Percentiles rank a stretch among this genome's conserved stretches.
Evolutionary conservation across 2,113 vertebrate species (phyloP).

Genomic region (Rhinolophus sinicus): DNA sequence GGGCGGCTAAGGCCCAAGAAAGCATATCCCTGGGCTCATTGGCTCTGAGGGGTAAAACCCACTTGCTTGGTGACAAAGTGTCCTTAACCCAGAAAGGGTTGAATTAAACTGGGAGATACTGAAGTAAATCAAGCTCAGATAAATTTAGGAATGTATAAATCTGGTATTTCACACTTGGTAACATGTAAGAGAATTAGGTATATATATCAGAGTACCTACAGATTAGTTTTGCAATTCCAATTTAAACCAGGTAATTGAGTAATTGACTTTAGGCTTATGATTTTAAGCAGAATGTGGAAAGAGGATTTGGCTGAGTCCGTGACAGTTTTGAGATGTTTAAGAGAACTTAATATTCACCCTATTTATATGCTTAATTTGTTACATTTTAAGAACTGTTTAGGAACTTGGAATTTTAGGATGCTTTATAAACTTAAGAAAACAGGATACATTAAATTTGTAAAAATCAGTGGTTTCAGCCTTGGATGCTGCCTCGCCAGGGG

Average conservation of each 20-base stretch:
- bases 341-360: not conserved
- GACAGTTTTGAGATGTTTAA: not conserved
- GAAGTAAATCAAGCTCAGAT: not conserved
- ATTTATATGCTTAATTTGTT: not conserved
- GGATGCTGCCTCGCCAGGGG: not conserved
- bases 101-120: not conserved
- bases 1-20: not conserved
- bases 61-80: not conserved
- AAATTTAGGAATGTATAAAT: not conserved
- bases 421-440: slow-evolving; percentile 1
- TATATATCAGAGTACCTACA: not conserved
- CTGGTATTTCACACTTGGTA: not conserved
- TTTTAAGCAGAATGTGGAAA: not conserved
- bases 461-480: not conserved
- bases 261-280: not conserved
- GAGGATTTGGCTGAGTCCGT: not conserved
- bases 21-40: not conserved
- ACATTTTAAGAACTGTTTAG: not conserved
- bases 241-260: not conserved
- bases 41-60: not conserved
- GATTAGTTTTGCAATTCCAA: not conserved
- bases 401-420: slow-evolving; percentile 8
- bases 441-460: not conserved
- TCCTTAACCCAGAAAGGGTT: not conserved
- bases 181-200: not conserved